These are phyloP conservation scores for Nomada flava DNA, from an alignment of 2,888 invertebrate species.

Conservation along the genomic window DNA sequence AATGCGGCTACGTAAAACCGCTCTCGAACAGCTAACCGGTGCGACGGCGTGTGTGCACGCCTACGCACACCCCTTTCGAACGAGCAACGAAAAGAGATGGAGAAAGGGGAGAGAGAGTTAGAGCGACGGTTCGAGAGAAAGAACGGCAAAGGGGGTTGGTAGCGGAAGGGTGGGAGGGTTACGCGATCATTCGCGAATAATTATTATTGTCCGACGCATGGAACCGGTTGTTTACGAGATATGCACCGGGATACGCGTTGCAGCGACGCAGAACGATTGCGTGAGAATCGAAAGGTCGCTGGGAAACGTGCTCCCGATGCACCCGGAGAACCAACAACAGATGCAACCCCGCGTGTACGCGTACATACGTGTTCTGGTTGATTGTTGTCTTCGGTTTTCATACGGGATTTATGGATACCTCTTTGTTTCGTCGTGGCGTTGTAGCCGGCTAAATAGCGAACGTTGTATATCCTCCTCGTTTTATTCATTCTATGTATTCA, in stretches of 20 bases:
- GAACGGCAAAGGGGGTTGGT: constrained; percentile 5
- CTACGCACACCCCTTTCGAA: constrained; percentile 54
- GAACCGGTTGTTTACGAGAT: constrained; percentile 66
- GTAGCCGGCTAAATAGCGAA: background rate
- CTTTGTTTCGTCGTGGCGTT: background rate
- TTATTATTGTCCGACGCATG: constrained; percentile 66
- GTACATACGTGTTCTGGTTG: background rate
- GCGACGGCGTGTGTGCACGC: constrained; percentile 52
- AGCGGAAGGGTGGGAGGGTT: background rate
- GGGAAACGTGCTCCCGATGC: constrained; percentile 10
- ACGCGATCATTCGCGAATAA: constrained; percentile 61
- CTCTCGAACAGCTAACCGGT: constrained; percentile 48
- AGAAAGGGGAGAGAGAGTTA: background rate
- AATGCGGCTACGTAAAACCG: constrained; percentile 70
- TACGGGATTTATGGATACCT: background rate
- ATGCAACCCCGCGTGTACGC: constrained; percentile 1
- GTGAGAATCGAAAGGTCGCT: constrained; percentile 47
- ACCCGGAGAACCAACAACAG: constrained; percentile 28
- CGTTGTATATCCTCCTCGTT: background rate
- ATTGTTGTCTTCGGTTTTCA: constrained; percentile 29
- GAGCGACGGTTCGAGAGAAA: constrained; percentile 9
- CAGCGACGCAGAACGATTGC: constrained; percentile 44
- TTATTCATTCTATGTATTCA: background rate
- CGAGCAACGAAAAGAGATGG: constrained; percentile 30
- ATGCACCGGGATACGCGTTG: constrained; percentile 29